phyloP scores from a whole-genome alignment of 1,140 invertebrate species.

The Drosophila gunungcola region DNA sequence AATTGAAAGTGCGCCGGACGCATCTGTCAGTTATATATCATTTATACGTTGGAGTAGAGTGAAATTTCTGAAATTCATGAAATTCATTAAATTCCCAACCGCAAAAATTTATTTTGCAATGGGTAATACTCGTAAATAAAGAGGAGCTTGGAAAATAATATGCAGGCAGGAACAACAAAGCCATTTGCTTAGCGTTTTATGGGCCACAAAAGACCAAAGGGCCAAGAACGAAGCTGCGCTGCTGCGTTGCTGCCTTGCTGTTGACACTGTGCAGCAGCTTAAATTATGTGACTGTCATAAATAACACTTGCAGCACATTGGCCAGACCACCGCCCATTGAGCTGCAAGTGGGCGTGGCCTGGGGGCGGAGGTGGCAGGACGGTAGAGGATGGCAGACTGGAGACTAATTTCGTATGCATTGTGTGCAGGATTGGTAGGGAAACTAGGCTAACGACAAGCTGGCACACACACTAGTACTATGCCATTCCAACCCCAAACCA shows the following conservation, averaged over 20 bases:
- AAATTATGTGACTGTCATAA: constrained; percentile 70
- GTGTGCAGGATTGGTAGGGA: constrained; percentile 34
- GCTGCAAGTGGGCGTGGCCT: constrained; percentile 18
- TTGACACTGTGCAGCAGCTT: constrained; percentile 59
- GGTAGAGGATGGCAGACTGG: constrained; percentile 28
- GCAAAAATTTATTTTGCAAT: not conserved
- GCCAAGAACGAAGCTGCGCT: constrained; percentile 1
- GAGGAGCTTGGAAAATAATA: constrained; percentile 12
- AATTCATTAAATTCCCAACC: not conserved
- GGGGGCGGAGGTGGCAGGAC: not conserved
- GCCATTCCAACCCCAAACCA: not conserved
- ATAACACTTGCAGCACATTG: constrained; percentile 62
- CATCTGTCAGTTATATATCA: constrained; percentile 50
- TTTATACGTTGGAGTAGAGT: constrained; percentile 5
- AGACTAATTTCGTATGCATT: constrained; percentile 65
- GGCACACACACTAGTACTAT: constrained; percentile 2
- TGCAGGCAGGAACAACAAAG: constrained; percentile 23
- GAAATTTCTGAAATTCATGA: not conserved
- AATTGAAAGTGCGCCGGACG: constrained; percentile 49
- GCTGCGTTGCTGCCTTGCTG: constrained; percentile 27
- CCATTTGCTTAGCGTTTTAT: constrained; percentile 56
- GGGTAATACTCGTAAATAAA: constrained; percentile 16
- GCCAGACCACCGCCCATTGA: constrained; percentile 30
- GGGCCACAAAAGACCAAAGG: constrained; percentile 48
- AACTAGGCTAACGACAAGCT: constrained; percentile 64